Conservation (phyloP, 1,140 invertebrate genomes). For the Hypsibius dujardini region DNA sequence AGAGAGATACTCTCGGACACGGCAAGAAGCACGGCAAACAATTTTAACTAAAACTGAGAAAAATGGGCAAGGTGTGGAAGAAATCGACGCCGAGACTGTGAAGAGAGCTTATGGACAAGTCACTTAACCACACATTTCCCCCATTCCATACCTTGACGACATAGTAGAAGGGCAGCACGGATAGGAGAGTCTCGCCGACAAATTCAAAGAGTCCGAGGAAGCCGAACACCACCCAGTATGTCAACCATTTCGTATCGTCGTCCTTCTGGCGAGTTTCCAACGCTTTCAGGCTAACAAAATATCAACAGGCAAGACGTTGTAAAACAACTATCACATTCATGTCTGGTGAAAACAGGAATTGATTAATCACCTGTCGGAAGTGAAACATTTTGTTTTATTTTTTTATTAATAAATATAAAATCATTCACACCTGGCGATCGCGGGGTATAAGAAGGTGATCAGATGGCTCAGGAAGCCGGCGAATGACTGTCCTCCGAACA, state of each 20-base stretch:
- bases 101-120: no score
- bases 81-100: no score
- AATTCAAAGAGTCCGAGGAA: constrained; percentile 68
- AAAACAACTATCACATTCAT: not conserved
- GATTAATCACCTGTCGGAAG: not conserved
- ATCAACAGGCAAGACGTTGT: constrained; percentile 18
- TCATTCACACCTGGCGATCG: constrained; percentile 31
- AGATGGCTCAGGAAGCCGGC: constrained; percentile 85
- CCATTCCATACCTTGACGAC: constrained; percentile 4
- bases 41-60: no score
- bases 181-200: not conserved
- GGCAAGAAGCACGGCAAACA: no score
- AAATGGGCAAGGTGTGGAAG: no score
- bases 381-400: no score
- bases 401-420: no score
- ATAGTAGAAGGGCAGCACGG: not conserved
- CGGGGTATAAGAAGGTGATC: constrained; percentile 89
- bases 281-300: constrained; percentile 37
- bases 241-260: constrained; percentile 93
- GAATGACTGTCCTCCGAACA: constrained; percentile 83
- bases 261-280: constrained; percentile 43
- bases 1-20: no score
- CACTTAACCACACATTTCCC: no score
- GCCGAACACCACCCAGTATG: constrained; percentile 94
- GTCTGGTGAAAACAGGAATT: not conserved